Evolutionary conservation across 2,888 invertebrate species (phyloP), one percentile per base, ranked within the genome.

Genomic region (Rosalia funebris): DNA sequence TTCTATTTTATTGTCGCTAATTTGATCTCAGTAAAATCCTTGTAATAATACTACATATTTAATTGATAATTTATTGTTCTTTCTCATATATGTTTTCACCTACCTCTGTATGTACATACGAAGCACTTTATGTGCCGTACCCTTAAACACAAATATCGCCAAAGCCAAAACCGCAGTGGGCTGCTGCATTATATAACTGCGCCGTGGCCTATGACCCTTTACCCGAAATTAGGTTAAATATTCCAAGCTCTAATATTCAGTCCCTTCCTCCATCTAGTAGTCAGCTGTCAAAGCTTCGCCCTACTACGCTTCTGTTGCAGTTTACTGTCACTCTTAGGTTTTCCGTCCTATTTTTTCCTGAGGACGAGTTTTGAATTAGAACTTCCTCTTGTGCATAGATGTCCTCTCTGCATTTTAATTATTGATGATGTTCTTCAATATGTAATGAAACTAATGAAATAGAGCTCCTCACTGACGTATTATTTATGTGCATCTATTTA

Each of bases 211-310:
- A 7, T 14, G 39, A 41, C 25, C 41, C 32, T 20, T 41, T n/a
- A 32, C 41, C 20, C 11, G 10, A 16, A 53, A 53, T 42, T 31
- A 32, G 32, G 42, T 53, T 42, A 39, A 42, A 15, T 11, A 15
- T 9, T 39, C 41, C 10, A 15, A 20, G 3, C 5, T 3, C 34
- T 11, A 11, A 2, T 50, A 32, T 53, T 5, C 12, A 2, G 32
- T 5, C 10, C 7, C 11, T 11, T 16, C 17, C 53, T 42, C 53
- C 53, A 53, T 42, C 53, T 53, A 17, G 53, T 11, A 42, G 32
- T 12, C 17, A 17, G 15, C 15, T 16, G 4, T 1, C n/a, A 17
- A 53, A 53, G 3, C 41, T 42, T 7, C 4, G 16, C 1, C n/a
- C 25, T n/a, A 5, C 15, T 9, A 1, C 2, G 12, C 42, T 31